Evolutionary conservation across 2,888 invertebrate genomes (phyloP).

Genomic region (Hydriomena furcata): DNA sequence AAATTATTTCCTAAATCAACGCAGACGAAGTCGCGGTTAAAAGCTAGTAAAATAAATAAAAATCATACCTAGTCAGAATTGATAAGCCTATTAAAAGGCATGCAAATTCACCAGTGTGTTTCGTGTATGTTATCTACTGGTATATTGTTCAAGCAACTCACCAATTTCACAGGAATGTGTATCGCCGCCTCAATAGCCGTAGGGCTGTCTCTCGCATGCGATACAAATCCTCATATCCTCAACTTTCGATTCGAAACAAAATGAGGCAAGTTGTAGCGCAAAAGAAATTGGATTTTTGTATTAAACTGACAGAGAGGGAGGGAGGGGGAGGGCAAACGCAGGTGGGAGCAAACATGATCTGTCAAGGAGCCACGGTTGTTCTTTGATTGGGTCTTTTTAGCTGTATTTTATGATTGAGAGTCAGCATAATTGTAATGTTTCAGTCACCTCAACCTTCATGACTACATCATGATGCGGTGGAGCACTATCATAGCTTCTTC

Average conservation of each 20-base stretch:
- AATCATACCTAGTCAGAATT: no score
- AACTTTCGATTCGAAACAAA: conserved; percentile 63
- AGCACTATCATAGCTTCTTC: no score
- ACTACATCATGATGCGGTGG: no score
- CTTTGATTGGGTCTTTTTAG: conserved; percentile 42
- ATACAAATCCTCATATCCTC: conserved; percentile 60
- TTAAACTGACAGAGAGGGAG: conserved; percentile 63
- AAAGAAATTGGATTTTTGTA: conserved; percentile 77
- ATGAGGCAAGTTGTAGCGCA: conserved; percentile 71
- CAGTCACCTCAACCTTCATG: no score
- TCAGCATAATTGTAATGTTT: background rate
- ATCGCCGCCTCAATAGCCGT: conserved; percentile 40
- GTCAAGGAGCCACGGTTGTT: conserved; percentile 49
- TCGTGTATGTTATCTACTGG: no score
- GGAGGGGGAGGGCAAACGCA: conserved; percentile 52
- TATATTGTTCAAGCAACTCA: no score
- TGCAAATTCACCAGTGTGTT: no score
- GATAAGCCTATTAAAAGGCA: no score
- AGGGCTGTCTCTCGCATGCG: conserved; percentile 56
- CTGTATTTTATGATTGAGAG: conserved; percentile 33
- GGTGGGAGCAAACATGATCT: conserved; percentile 64
- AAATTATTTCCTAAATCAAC: no score
- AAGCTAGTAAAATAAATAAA: no score
- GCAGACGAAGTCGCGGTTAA: no score
- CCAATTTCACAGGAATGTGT: no score